Base-by-base conservation (phyloP, 2,888 invertebrate genomes). In the Drosophila prostipennis region DNA sequence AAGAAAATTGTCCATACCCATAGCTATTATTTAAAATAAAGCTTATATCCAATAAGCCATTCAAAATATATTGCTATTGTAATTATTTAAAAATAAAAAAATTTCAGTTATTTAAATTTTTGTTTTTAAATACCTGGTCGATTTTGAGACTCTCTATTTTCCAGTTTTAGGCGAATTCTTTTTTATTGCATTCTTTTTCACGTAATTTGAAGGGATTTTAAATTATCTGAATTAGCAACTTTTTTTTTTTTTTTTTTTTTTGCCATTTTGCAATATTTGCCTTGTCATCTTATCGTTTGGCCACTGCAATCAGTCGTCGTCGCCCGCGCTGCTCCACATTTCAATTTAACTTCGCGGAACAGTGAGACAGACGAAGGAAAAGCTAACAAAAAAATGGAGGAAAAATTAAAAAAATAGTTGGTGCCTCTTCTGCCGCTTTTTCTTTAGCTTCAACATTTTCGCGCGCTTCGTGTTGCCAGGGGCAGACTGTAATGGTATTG, bases 221-320 rank as follows among this genome's bases (percentile, higher is more conserved):
- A 26, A 19, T 19, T 19, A 19, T 19, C 19, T 19, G 2, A 19
- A 3, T 23, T 4, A 3, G 3, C 3, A 4, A 4, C 5, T 26
- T 26, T 6, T 26, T 29, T 51, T 16, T 16, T 48, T 23, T 37
- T 45, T 53, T 46, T 53, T 57, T 14, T 57, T 49, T 16, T 34
- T 26, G 43, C 36, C 42, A 16, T 68, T 80, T 64, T 67, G 36
- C 36, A 52, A 56, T 74, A 64, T 74, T 74, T 36, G 67, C 70
- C 19, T 58, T 65, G 87, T 84, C 89, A 80, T 86, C 78, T 80
- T 72, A 71, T 73, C 79, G 63, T 74, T 74, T 74, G 56, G 63
- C 23, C 60, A 61, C 74, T 88, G 80, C 87, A 88, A 81, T 80
- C 76, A 86, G 68, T 58, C 57, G 70, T 60, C 68, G 43, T 51